Base-by-base conservation (phyloP, 2,113 vertebrate genomes). In the Pseudorectes ferrugineus region DNA sequence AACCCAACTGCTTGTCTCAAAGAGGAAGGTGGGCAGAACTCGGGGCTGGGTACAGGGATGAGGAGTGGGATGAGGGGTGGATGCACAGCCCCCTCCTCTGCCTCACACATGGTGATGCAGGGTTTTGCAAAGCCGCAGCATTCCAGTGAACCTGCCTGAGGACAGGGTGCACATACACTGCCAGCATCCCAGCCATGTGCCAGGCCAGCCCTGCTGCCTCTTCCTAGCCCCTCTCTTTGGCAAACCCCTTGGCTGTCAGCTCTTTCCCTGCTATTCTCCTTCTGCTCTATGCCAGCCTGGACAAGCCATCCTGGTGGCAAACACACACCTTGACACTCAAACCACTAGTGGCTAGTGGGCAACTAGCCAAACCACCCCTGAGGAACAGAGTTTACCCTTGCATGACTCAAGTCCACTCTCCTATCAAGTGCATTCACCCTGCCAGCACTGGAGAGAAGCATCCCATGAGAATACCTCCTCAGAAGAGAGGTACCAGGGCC, bases 401-500 rank as follows among this genome's bases (percentile, higher is more conserved):
- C 19, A 28, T 31, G 42, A 70, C 54, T 68, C 36, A 79, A 72
- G 18, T 51, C 12, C 38, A 89, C 25, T 36, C 11, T 81, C 40
- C 21, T 29, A 5, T 55, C 1, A 5, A 72, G 21, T 12, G 14
- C 31, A 16, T 57, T 71, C 22, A n/a, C 15, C 31, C 36, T 85
- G 58, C 14, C 54, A 91, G 62, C 42, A 57, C 42, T 2, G 5
- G 66, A 78, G 43, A 80, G 45, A 92, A 87, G 35, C 42, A 52
- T 38, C 33, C 18, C 0, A 2, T 2, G 3, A 46, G 14, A 66
- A 54, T 4, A 49, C 0, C 5, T 12, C 66, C n/a, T 31, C 0
- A 0, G 33, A 91, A 83, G 33, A 74, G 33, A 46, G 3, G 8
- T 28, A 49, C 29, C 2, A 2, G 21, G 24, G 22, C 51, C 55